Conservation (phyloP, 2,113 vertebrate genomes). For the Pandion haliaetus region DNA sequence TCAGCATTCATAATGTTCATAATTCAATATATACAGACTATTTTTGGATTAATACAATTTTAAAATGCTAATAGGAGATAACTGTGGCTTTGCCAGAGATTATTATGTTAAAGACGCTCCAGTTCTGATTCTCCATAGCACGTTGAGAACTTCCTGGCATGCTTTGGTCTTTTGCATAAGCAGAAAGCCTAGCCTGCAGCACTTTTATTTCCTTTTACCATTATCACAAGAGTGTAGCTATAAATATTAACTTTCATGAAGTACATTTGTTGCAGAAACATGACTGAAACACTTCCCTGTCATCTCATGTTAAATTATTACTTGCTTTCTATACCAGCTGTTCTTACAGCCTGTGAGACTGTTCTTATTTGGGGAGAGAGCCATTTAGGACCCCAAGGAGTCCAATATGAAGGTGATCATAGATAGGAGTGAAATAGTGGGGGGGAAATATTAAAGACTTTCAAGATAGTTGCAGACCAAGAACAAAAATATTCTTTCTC, state of each 20-base stretch:
- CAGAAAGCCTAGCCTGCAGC: neutral
- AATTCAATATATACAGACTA: neutral
- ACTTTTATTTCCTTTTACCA: neutral
- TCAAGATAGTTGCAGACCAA: neutral
- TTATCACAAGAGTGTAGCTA: neutral
- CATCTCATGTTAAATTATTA: neutral
- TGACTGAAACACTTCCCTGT: neutral
- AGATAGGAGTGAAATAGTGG: neutral
- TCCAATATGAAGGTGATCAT: neutral
- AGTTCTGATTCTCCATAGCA: neutral
- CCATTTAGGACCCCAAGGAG: neutral
- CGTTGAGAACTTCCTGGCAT: neutral
- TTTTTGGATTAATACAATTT: constrained; percentile 12
- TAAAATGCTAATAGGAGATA: neutral
- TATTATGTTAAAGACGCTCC: neutral
- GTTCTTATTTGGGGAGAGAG: neutral
- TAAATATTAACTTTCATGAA: neutral
- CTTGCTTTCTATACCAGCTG: neutral
- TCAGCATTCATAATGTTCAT: neutral
- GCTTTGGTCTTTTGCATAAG: neutral
- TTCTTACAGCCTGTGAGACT: neutral
- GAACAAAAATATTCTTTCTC: neutral
- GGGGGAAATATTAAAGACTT: neutral
- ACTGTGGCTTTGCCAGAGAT: neutral
- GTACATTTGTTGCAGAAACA: neutral